Evolutionary conservation across 2,113 vertebrate genomes (phyloP), one percentile per base, ranked within the genome.

Genomic region (Boleophthalmus pectinirostris): DNA sequence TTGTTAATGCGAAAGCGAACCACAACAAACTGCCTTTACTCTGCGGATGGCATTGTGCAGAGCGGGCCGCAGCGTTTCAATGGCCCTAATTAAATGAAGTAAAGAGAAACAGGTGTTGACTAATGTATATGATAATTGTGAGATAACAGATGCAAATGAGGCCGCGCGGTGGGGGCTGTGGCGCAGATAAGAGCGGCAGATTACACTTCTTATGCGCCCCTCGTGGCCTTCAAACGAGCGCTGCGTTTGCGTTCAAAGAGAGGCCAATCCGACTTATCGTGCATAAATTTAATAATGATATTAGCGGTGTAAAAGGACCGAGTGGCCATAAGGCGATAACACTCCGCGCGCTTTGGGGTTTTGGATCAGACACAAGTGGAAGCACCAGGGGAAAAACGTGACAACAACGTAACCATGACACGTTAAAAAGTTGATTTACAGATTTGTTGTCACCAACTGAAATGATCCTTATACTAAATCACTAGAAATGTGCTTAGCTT

Each of bases 91-190:
- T 91, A 91, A 93, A 92, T 67, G 54, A 83, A 84, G 87, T 87
- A 92, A 91, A 87, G 89, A 73, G 83, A 90, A 92, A 92, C 93
- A 94, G 92, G 91, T 94, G 93, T 93, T 87, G 92, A 90, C 88
- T 93, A 92, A 93, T 93, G 93, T 93, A 87, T 92, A 93, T 94
- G 93, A 92, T 94, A 94, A 94, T 93, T 86, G 76, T 86, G 84
- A 90, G 90, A 94, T 91, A 94, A 93, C 93, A 91, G 85, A 91
- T 94, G 93, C 87, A 86, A 91, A 91, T 91, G 83, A 69, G 14
- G 81, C 70, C 75, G 58, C 60, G 66, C 73, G 74, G 76, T 47
- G 68, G 15, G 9, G 53, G 77, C 49, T 66, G 71, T 82, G 79
- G 81, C 79, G 82, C 86, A 29, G 56, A 87, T 90, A 91, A 88